Evolutionary conservation across 2,888 invertebrate species (phyloP), one percentile per base, ranked within the genome.

Genomic region (Drosophila mimetica): DNA sequence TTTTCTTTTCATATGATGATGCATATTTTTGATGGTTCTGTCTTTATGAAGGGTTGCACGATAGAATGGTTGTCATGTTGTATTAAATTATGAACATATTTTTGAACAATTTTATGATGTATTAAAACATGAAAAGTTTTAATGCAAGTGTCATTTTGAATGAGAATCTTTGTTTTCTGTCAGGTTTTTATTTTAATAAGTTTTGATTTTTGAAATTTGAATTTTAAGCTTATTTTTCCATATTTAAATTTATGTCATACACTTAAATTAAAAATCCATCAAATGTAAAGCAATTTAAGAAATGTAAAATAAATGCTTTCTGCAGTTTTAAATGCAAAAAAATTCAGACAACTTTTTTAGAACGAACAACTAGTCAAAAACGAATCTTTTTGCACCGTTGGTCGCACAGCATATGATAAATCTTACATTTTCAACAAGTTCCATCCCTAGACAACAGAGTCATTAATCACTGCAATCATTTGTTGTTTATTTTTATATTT

Each of bases 401-500:
- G 9, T 18, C 9, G 28, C 16, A 36, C 11, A 39, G 47, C 42
- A 54, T 32, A 20, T 57, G 67, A 67, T 32, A 57, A 28, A 63
- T 76, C 37, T 48, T 34, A 51, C 18, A 51, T 36, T 48, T 71
- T 44, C 46, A 64, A 9, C 30, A 60, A 74, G 47, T 61, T 48
- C 63, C 59, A 69, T 67, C 58, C 67, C 64, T 28, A 57, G 54
- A 51, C 72, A 54, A 51, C 53, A 41, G 41, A 47, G 63, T 67
- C 88, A 84, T 84, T 75, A 86, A 88, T 84, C 88, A 84, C 69
- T 75, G 61, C 47, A 44, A 44, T 41, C 58, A 53, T 71, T 73
- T 67, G 37, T 76, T 88, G 61, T 72, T 82, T 85, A 73, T 87
- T 82, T 75, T 77, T 61, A 48, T 66, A 53, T 69, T 71, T 75